Conservation (phyloP, 2,113 vertebrate genomes). For the Dicentrarchus labrax region DNA sequence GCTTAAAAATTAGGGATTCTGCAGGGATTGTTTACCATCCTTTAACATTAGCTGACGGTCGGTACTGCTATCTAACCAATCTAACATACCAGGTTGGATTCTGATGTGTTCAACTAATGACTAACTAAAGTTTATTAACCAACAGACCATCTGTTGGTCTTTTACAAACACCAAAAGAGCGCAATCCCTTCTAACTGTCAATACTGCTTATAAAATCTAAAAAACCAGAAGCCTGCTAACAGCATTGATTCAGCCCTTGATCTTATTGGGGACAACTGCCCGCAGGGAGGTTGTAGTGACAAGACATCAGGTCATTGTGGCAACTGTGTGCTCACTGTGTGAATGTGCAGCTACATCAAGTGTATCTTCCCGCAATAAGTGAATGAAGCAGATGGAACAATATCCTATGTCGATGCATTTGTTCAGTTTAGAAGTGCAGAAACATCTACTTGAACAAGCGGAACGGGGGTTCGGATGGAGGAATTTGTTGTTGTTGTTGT, state of each 20-base stretch:
- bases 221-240: background rate
- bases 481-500: slow-evolving; percentile 6
- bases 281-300: background rate
- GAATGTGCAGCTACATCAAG: background rate
- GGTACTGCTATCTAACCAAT: background rate
- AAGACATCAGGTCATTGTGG: background rate
- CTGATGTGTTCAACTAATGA: background rate
- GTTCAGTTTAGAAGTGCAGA: background rate
- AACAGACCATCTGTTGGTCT: too few relatives aligned
- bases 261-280: background rate
- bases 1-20: too few relatives aligned
- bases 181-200: background rate
- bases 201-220: background rate
- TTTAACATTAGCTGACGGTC: too few relatives aligned
- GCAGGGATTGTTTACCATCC: too few relatives aligned
- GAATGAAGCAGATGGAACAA: slow-evolving; percentile 14
- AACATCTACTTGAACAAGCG: slow-evolving; percentile 5
- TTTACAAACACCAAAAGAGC: background rate
- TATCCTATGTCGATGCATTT: slow-evolving; percentile 7
- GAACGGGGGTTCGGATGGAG: background rate
- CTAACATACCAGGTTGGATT: background rate
- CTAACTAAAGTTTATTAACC: too few relatives aligned
- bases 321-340: background rate
- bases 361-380: slow-evolving; percentile 1
- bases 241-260: background rate